Conservation (phyloP, 2,888 invertebrate species). For the Cerceris rybyensis region DNA sequence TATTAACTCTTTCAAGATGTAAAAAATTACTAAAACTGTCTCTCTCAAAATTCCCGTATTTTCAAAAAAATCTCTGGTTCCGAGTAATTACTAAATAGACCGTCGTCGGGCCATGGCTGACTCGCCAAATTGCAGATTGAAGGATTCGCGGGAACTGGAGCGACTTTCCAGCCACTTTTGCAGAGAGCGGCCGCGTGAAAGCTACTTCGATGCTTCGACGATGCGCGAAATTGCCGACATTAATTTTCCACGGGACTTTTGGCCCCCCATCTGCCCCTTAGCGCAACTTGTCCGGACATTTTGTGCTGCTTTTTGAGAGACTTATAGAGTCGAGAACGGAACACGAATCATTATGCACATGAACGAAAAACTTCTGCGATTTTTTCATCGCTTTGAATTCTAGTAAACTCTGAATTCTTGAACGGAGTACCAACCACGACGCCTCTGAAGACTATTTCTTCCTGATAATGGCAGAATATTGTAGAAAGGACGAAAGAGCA, state of each 20-base stretch:
- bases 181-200: neutral
- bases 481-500: no score
- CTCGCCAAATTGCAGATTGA: conserved; percentile 24
- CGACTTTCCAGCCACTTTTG: conserved; percentile 43
- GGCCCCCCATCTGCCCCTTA: no score
- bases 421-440: neutral
- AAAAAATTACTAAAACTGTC: no score
- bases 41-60: no score
- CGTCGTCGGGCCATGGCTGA: conserved; percentile 2
- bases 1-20: no score
- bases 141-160: conserved; percentile 24
- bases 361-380: neutral
- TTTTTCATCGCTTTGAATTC: neutral
- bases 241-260: neutral
- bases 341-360: no score
- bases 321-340: no score
- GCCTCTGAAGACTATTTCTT: no score
- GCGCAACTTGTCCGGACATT: no score
- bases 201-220: neutral
- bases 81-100: neutral
- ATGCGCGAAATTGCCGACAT: neutral
- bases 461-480: no score
- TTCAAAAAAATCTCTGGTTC: no score
- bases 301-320: no score
- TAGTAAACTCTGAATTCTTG: neutral